Evolutionary conservation across 1,140 invertebrate genomes (phyloP).

Genomic region (Leptinotarsa defecta): DNA sequence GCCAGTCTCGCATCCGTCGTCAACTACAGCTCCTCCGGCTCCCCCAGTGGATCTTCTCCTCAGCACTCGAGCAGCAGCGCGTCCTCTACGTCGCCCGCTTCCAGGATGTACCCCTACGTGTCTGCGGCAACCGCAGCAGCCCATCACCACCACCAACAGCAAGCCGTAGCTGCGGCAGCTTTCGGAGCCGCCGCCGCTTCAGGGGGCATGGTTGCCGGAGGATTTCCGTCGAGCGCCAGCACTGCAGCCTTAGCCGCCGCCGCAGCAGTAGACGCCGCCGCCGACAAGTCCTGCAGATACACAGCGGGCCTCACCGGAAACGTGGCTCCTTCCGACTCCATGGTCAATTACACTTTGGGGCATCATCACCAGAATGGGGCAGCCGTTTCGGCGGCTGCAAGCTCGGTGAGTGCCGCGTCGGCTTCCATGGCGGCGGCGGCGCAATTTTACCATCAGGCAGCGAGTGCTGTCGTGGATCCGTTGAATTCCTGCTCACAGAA

Average conservation of each 20-base stretch:
- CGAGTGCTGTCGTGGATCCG: conserved; percentile 68
- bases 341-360: conserved; percentile 79
- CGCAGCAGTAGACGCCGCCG: conserved; percentile 64
- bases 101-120: conserved; percentile 75
- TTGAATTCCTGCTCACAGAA: conserved; percentile 68
- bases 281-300: conserved; percentile 80
- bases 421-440: conserved; percentile 80
- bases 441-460: conserved; percentile 87
- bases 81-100: conserved; percentile 66
- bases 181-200: conserved; percentile 67
- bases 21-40: conserved; percentile 52
- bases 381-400: conserved; percentile 64
- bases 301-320: conserved; percentile 68
- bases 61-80: conserved; percentile 60
- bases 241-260: conserved; percentile 65
- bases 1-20: conserved; percentile 61
- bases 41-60: conserved; percentile 59
- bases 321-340: conserved; percentile 70
- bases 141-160: conserved; percentile 72
- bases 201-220: conserved; percentile 70
- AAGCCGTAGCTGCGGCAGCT: conserved; percentile 70
- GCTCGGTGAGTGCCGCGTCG: conserved; percentile 68
- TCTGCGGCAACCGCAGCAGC: conserved; percentile 69
- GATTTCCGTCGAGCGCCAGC: conserved; percentile 60
- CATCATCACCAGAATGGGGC: conserved; percentile 77